Evolutionary conservation across 2,797 vertebrate genomes (phyloP), one percentile per base, ranked within the genome.

Genomic region (Karalla daura): DNA sequence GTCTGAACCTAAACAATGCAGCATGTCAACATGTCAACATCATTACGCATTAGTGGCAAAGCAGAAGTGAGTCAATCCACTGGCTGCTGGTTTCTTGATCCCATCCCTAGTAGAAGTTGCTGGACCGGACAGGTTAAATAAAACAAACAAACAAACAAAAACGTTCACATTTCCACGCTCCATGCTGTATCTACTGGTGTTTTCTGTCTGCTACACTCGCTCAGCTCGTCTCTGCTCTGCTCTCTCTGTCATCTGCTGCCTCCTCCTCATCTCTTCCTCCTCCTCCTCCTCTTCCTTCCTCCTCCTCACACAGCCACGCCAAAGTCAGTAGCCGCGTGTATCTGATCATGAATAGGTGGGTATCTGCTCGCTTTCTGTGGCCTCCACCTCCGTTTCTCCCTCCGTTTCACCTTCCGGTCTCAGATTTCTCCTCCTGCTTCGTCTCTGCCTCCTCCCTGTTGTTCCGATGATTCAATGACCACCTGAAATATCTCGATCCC

Each of bases 311-410:
- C 95, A 99, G 98, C 94, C 95, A 97, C 85, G 93, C 95, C 94
- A 99, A 99, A 96, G 98, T 99, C 95, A 98, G 93, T 95, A 96
- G 95, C 64, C 97, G 98, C 88, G 95, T 99, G 86, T 96, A 96
- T 96, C 94, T 99, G 93, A 97, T 99, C 94, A 96, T 98, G 94
- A 96, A 98, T 96, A 99, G 98, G 98, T 99, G 96, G 96, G 98
- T 99, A 95, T 59, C 82, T 92, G 88, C 89, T 93, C 70, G 87
- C 79, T 89, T 90, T 87, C 76, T 91, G 52, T 86, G 82, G 76
- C 85, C 80, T 84, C 89, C 76, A 63, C 83, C 83, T 68, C 27
- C 75, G 68, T 45, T n/a, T n/a, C n/a, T n/a, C n/a, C n/a, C n/a
- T 82, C 76, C 71, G 27, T 8, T 67, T 63, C 47, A 72, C 78